Evolutionary conservation across 2,888 invertebrate species (phyloP), one percentile per base, ranked within the genome.

Genomic region (Dicyrtoma fusca): DNA sequence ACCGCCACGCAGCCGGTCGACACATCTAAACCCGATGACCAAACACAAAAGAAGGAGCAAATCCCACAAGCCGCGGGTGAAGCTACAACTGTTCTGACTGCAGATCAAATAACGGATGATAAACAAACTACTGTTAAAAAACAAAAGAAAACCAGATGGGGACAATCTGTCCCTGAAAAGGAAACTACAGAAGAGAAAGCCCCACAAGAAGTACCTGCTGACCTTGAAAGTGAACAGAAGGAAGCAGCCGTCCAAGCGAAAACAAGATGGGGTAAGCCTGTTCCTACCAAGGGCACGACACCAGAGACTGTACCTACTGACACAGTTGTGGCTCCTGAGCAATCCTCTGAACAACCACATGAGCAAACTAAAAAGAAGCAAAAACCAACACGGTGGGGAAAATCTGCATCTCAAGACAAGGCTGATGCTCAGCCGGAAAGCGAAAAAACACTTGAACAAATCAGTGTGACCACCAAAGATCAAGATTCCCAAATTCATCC

Each of bases 401-500:
- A 34, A 17, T 49, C 49, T 45, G 63, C 64, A 19, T 44, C 23
- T 34, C 11, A 59, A 59, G 23, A 62, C 6, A 13, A 23, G 5
- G 62, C 4, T 34, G 26, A 62, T n/a, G n/a, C n/a, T n/a, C n/a
- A n/a, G n/a, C 34, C 34, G 8, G 8, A 34, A 34, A 34, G 8
- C 3, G 63, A 45, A 57, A 57, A 61, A 71, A 55, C 17, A 51
- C 66, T 57, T 62, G 75, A 45, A 75, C 76, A 74, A 74, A 72
- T 74, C 72, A 19, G 34, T 11, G 23, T 2, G 45, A 21, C 74
- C 77, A 72, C 72, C 47, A 77, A 78, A 59, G 80, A 81, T 57
- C 44, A 45, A 49, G 49, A n/a, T n/a, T n/a, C 49, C 11, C 49
- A 49, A 49, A 3, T 49, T n/a, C 47, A 66, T 51, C 49, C 57